Conservation (phyloP, 2,888 invertebrate species). For the Baronia brevicornis region DNA sequence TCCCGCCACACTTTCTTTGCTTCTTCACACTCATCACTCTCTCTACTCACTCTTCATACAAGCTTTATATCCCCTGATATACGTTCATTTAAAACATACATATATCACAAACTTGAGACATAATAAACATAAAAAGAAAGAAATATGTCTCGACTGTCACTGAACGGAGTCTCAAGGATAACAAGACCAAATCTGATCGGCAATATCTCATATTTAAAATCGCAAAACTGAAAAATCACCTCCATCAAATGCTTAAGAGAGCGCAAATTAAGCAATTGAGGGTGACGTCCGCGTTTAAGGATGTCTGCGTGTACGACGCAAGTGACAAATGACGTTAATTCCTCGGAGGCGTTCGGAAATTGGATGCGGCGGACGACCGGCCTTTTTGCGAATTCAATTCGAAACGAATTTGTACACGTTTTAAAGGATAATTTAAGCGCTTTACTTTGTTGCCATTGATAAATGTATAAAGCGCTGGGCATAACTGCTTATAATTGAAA, state of each 20-base stretch:
- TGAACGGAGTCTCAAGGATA: slow-evolving; percentile 9
- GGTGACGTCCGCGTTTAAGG: slow-evolving; percentile 23
- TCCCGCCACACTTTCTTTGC: too few species aligned
- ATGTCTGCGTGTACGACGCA: slow-evolving; percentile 13
- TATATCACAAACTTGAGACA: too few species aligned
- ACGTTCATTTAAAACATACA: too few species aligned
- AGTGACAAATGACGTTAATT: slow-evolving; percentile 9
- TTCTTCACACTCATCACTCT: too few species aligned
- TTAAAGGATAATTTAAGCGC: background rate
- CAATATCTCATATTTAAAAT: slow-evolving; percentile 9
- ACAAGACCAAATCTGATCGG: slow-evolving; percentile 6
- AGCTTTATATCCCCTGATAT: too few species aligned
- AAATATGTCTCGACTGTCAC: slow-evolving; percentile 1
- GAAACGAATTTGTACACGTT: slow-evolving; percentile 8
- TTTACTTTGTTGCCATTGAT: background rate
- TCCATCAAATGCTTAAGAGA: slow-evolving; percentile 22
- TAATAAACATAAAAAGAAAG: too few species aligned
- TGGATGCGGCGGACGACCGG: slow-evolving; percentile 1
- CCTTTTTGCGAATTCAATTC: slow-evolving; percentile 5
- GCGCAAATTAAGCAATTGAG: slow-evolving; percentile 35
- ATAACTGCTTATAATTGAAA: background rate
- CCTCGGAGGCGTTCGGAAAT: slow-evolving; percentile 8
- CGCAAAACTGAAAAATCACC: slow-evolving; percentile 8
- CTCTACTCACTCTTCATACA: too few species aligned
- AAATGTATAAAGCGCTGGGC: background rate